phyloP scores from a whole-genome alignment of 1,140 invertebrate genomes.

The Trichomalopsis sarcophagae region DNA sequence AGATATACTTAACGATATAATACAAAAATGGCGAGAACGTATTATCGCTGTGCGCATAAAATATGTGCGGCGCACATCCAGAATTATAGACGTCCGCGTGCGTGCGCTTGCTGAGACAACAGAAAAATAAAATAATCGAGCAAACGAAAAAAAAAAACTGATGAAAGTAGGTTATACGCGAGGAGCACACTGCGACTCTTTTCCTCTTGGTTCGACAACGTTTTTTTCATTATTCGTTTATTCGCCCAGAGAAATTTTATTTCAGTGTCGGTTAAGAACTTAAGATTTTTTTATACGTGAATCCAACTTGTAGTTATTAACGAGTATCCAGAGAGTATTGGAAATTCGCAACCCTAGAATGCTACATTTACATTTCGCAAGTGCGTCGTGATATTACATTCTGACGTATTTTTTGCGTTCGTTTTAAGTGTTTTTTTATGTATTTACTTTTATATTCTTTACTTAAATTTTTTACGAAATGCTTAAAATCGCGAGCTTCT shows the following conservation, averaged over 20 bases:
- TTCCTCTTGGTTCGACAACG: not conserved
- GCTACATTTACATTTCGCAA: slow-evolving; percentile 8
- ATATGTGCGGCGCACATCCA: not conserved
- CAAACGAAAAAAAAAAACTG: slow-evolving; percentile 20
- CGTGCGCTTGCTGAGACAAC: slow-evolving; percentile 12
- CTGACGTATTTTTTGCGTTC: not conserved
- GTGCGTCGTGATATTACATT: not conserved
- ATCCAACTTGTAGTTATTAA: not conserved
- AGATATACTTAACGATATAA: slow-evolving; percentile 43
- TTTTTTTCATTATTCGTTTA: not conserved
- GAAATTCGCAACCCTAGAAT: slow-evolving; percentile 28
- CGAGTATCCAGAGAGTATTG: not conserved
- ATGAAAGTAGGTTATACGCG: slow-evolving; percentile 17
- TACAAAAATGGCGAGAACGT: not conserved
- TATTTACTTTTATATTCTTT: slow-evolving; percentile 25
- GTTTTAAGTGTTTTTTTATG: not conserved
- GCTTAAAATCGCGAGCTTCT: slow-evolving; percentile 26
- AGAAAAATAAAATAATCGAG: slow-evolving; percentile 3
- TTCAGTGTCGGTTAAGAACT: not conserved
- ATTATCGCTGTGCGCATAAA: not conserved
- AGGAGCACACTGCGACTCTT: not conserved
- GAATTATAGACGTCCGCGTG: not conserved
- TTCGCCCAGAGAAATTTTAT: not conserved
- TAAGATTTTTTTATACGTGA: not conserved
- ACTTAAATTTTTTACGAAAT: slow-evolving; percentile 8